Base-by-base conservation (phyloP, 1,140 invertebrate genomes). In the Aphaenogaster floridana region DNA sequence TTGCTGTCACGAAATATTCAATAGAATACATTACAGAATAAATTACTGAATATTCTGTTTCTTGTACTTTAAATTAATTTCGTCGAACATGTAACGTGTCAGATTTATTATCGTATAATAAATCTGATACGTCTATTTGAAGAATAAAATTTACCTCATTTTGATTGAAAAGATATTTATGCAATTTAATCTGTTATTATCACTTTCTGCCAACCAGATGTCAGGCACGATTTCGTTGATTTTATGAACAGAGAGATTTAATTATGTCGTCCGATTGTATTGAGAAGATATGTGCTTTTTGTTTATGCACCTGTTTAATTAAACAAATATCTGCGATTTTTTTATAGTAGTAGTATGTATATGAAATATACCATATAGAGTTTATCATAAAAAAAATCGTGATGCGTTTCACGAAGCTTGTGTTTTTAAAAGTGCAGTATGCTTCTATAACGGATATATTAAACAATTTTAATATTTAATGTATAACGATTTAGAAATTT, bases 21-120 rank as follows among this genome's bases (percentile, higher is more conserved):
- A 68, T 34, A 28, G 13, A 69, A 50, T 69, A 34, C 3, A 69
- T 50, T 48, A 50, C 21, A 50, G 21, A 69, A 28, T 45, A 69
- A 69, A 69, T 69, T 28, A 48, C 48, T 11, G 11, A 21, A 69
- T 69, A 69, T 69, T 69, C 21, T 15, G 66, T 69, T 34, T 5
- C 13, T 50, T 69, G 66, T 69, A 50, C 34, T 34, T 69, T 48
- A 69, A 69, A 69, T 69, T 69, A 69, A 69, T 69, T 69, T 69
- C 6, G 2, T 28, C 21, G 21, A 50, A 50, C 50, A 69, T 8
- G 5, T 28, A 28, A 28, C 28, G 28, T 28, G 28, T 28, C 28
- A 28, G 28, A 28, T 28, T 15, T 28, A 50, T 69, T 69, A 50
- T 50, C 7, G 21, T 11, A 34, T 0, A 69, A 48, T 69, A 69